These are phyloP conservation scores for Mizuhopecten yessoensis DNA, from an alignment of 1,140 invertebrate species.

Conservation along the genomic window DNA sequence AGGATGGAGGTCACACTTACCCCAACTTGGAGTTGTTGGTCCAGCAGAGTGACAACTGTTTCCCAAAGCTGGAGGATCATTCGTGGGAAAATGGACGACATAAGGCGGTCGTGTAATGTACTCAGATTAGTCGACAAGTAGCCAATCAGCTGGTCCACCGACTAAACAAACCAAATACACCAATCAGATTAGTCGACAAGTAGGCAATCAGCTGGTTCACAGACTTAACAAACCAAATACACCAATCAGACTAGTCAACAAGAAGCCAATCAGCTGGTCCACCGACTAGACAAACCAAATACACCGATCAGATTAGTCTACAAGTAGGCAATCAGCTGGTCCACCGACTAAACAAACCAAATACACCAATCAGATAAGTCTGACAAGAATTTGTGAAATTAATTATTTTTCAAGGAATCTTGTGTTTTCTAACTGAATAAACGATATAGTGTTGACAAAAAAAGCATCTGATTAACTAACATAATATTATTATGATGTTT, in stretches of 20 bases:
- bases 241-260: conserved; percentile 90
- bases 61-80: conserved; percentile 89
- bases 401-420: neutral
- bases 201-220: conserved; percentile 93
- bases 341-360: conserved; percentile 87
- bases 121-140: conserved; percentile 91
- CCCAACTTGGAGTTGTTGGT: conserved; percentile 74
- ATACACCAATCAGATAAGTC: neutral
- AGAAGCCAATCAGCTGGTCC: conserved; percentile 91
- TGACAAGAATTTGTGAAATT: neutral
- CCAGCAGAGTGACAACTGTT: conserved; percentile 64
- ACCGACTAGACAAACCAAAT: conserved; percentile 88
- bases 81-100: conserved; percentile 89
- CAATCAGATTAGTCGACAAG: conserved; percentile 89
- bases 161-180: conserved; percentile 84
- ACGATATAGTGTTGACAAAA: neutral
- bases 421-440: too few species aligned
- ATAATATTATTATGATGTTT: neutral
- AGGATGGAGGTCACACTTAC: conserved; percentile 74
- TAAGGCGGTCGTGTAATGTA: conserved; percentile 89
- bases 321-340: conserved; percentile 92
- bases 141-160: conserved; percentile 92
- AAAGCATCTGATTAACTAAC: neutral
- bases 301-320: conserved; percentile 89
- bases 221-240: conserved; percentile 85